phyloP scores from a whole-genome alignment of 2,113 vertebrate species.

The Cacatua alba region DNA sequence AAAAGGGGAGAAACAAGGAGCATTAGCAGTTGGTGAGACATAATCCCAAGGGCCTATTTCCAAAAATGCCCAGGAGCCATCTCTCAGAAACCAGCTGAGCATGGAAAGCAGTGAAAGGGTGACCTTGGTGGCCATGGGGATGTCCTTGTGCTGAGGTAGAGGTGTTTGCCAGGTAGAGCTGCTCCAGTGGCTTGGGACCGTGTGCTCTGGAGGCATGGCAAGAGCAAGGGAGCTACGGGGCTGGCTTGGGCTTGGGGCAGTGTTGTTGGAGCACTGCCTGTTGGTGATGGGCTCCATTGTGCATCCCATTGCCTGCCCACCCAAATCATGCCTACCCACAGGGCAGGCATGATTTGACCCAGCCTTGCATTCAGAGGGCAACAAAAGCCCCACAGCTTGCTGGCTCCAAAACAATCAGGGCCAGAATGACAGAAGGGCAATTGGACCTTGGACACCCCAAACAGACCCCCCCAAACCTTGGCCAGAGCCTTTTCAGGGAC shows the following conservation, averaged over 20 bases:
- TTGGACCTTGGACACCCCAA: neutral
- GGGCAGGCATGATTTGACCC: neutral
- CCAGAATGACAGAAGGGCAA: neutral
- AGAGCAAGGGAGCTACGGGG: neutral
- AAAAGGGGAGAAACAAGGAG: neutral
- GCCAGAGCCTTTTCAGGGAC: neutral
- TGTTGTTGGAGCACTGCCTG: neutral
- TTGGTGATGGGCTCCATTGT: neutral
- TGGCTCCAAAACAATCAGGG: neutral
- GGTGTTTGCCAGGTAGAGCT: neutral
- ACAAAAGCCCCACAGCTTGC: neutral
- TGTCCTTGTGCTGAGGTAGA: neutral
- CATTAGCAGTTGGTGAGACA: neutral
- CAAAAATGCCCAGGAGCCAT: neutral
- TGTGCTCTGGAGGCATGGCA: neutral
- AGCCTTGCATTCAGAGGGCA: neutral
- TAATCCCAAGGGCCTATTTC: neutral
- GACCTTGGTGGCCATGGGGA: neutral
- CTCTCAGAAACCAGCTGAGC: neutral
- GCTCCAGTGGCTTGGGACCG: neutral
- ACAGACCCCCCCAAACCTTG: neutral
- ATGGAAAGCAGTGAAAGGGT: neutral
- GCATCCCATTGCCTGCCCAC: neutral
- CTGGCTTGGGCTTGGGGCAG: neutral
- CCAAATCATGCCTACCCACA: no score